Conservation (phyloP, 2,797 vertebrate species). For the Hypotaenidia okinawae region DNA sequence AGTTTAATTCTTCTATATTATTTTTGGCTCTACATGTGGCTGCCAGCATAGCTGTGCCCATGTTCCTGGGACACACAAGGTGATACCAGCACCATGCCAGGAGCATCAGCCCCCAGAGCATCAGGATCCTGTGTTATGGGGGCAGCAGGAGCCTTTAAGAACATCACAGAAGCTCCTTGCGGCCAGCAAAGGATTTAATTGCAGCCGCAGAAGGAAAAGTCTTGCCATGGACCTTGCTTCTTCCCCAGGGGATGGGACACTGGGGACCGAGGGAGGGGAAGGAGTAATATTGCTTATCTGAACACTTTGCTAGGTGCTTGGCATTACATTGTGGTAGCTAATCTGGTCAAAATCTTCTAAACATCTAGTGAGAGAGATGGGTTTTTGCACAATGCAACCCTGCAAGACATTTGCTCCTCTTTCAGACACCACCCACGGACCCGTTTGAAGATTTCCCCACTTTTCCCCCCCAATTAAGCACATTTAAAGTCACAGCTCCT, state of each 20-base stretch:
- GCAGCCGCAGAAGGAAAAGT: neutral
- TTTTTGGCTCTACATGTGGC: neutral
- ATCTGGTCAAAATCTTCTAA: neutral
- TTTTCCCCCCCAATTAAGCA: neutral
- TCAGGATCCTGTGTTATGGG: no score
- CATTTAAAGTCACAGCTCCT: neutral
- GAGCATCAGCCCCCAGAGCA: no score
- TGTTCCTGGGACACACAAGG: fast-evolving
- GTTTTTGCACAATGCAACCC: neutral
- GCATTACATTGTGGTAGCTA: neutral
- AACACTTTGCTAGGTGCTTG: neutral
- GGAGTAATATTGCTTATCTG: neutral
- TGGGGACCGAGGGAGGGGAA: neutral
- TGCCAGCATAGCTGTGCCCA: neutral
- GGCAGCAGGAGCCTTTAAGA: no score
- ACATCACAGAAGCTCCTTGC: no score
- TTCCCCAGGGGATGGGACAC: neutral
- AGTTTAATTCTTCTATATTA: neutral
- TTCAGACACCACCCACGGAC: neutral
- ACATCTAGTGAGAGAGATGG: neutral
- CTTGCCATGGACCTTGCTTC: neutral
- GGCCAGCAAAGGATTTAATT: neutral
- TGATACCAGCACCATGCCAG: neutral
- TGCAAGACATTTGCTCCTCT: neutral
- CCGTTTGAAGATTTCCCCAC: neutral